A percentile compares a stretch with the other conserved stretches of the same genome.
These are phyloP conservation scores for Mermis nigrescens DNA, from an alignment of 2,888 invertebrate genomes.

Conservation along the genomic window DNA sequence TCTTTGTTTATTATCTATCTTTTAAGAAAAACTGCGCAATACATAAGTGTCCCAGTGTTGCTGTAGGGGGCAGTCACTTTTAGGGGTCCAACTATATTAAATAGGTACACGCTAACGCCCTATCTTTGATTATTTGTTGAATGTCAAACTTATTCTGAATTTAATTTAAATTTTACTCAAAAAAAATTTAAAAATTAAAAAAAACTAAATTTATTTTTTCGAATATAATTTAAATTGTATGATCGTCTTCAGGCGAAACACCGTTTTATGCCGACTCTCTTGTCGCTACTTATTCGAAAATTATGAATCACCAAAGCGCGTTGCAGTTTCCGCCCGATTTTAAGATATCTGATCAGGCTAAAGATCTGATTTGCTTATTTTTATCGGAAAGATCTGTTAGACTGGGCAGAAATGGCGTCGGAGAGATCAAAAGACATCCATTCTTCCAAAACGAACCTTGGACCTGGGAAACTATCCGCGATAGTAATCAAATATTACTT, in stretches of 20 bases:
- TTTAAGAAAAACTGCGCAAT: no score
- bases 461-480: constrained; percentile 84
- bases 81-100: no score
- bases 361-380: constrained; percentile 67
- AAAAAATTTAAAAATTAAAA: no score
- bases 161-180: no score
- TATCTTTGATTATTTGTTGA: no score
- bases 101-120: no score
- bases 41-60: no score
- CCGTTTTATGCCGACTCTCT: constrained; percentile 97
- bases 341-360: constrained; percentile 56
- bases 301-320: constrained; percentile 94
- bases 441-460: constrained; percentile 93
- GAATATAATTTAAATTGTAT: neutral
- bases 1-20: no score
- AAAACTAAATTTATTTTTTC: neutral
- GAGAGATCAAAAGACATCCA: constrained; percentile 76
- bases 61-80: no score
- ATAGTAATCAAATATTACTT: constrained; percentile 42
- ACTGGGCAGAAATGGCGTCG: constrained; percentile 71
- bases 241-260: constrained; percentile 50
- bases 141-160: no score
- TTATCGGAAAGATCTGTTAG: constrained; percentile 66
- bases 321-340: constrained; percentile 76
- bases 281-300: constrained; percentile 92